Base-by-base conservation (phyloP, 2,888 invertebrate species). In the Tenthredo mesomela region DNA sequence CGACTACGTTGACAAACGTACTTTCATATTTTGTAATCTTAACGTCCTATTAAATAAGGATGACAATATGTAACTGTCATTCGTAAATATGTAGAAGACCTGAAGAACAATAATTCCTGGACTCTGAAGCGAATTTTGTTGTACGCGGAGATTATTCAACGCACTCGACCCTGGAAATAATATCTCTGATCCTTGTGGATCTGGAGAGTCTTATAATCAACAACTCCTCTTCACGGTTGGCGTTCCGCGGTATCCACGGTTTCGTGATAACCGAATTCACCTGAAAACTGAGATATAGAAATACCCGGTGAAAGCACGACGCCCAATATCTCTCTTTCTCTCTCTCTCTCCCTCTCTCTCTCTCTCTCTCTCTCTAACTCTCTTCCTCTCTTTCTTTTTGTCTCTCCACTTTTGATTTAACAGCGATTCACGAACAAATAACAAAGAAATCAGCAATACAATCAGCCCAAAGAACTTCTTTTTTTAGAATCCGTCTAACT, bases 151-250 rank as follows among this genome's bases (percentile, higher is more conserved):
- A 50, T 50, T 77, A 77, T 77, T 50, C 50, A 9, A 5, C 29
- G 54, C 29, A 18, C 47, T 50, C 33, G 50, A 77, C 75, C 73
- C 50, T 50, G 75, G 29, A 18, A 29, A 40, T 73, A 40, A 50
- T 54, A n/a, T 54, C 77, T 77, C 43, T 50, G 77, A 77, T 77
- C 47, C 77, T 21, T 29, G 33, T 29, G 29, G 50, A n/a, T 54
- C 54, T 50, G 18, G 15, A 77, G 50, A 77, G 50, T 77, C 77
- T 54, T 33, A 10, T 77, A 50, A 77, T 77, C 54, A 77, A 77
- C 29, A 50, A 77, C 43, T 50, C 18, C 33, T 50, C 50, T 29
- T 33, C 15, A 29, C 25, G 47, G 37, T 73, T 43, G 5, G 25
- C 43, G 40, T 21, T 43, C 12, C 43, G 43, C 43, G 73, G 73